phyloP scores from a whole-genome alignment of 2,888 invertebrate species.

The Pyrocoelia pectoralis region DNA sequence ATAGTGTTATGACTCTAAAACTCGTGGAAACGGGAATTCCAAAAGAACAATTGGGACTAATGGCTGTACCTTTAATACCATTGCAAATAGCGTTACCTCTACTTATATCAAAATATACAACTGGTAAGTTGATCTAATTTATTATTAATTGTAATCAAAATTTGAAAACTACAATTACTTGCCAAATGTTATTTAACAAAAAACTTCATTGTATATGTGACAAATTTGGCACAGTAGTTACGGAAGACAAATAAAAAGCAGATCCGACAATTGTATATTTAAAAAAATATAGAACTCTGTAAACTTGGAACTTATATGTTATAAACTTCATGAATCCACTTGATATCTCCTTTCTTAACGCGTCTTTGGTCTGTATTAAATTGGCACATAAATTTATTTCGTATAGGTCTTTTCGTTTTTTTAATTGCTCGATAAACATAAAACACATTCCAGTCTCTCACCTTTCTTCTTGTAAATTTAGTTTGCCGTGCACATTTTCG shows the following conservation, averaged over 20 bases:
- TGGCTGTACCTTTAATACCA: conserved; percentile 94
- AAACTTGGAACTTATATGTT: conserved; percentile 12
- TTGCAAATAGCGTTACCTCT: conserved; percentile 90
- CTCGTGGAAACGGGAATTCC: conserved; percentile 96
- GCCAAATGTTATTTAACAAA: too few relatives aligned
- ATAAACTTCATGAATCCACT: conserved; percentile 27
- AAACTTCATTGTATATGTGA: too few relatives aligned
- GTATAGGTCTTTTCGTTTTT: neutral
- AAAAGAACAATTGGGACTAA: conserved; percentile 90
- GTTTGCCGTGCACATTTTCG: neutral
- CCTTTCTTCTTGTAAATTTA: neutral
- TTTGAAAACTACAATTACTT: too few relatives aligned
- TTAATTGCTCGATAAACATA: conserved; percentile 20
- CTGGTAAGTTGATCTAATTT: conserved; percentile 49
- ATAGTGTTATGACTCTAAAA: conserved; percentile 94
- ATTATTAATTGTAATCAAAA: too few relatives aligned
- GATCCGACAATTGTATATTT: too few relatives aligned
- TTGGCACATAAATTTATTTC: neutral
- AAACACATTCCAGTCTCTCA: conserved; percentile 30
- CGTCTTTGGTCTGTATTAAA: conserved; percentile 11
- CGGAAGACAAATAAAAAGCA: too few relatives aligned
- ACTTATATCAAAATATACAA: conserved; percentile 70
- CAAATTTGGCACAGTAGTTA: too few relatives aligned
- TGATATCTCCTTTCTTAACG: conserved; percentile 14
- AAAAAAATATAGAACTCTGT: too few relatives aligned